Conservation (phyloP, 1,140 invertebrate genomes). For the Drosophila arizonae region DNA sequence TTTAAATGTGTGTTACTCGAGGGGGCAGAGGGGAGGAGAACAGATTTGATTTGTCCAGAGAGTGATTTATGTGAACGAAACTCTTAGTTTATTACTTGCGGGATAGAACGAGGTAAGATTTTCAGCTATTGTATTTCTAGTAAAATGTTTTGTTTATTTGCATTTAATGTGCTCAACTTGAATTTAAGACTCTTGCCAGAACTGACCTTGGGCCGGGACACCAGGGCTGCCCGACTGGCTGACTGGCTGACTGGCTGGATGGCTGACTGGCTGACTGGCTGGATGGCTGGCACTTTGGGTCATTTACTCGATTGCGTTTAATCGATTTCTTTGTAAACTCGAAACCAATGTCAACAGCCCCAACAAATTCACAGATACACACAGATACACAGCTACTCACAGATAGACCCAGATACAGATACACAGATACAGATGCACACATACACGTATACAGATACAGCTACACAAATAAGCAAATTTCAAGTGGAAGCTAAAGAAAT, state of each 20-base stretch:
- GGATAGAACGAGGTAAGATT: neutral
- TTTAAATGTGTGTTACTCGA: slow-evolving; percentile 10
- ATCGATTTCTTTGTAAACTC: slow-evolving; percentile 56
- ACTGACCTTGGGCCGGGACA: slow-evolving; percentile 38
- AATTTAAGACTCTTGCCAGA: slow-evolving; percentile 21
- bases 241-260: too few species aligned
- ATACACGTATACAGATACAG: slow-evolving; percentile 6
- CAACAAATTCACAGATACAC: slow-evolving; percentile 10
- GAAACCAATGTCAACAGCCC: slow-evolving; percentile 58
- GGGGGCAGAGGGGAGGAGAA: neutral
- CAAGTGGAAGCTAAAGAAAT: slow-evolving; percentile 37
- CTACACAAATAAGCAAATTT: slow-evolving; percentile 41
- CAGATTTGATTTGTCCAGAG: slow-evolving; percentile 42
- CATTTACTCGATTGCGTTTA: slow-evolving; percentile 51
- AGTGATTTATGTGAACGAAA: slow-evolving; percentile 64
- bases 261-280: too few species aligned
- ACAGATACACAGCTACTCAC: slow-evolving; percentile 5
- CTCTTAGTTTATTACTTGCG: slow-evolving; percentile 20
- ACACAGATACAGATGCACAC: slow-evolving; percentile 3
- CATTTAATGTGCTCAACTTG: slow-evolving; percentile 21
- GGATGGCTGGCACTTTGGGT: slow-evolving; percentile 25
- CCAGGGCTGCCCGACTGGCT: neutral
- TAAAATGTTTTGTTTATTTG: slow-evolving; percentile 30
- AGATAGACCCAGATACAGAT: neutral
- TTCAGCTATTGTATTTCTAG: slow-evolving; percentile 25